Evolutionary conservation across 2,888 invertebrate species (phyloP).

Genomic region (Neria commutata): DNA sequence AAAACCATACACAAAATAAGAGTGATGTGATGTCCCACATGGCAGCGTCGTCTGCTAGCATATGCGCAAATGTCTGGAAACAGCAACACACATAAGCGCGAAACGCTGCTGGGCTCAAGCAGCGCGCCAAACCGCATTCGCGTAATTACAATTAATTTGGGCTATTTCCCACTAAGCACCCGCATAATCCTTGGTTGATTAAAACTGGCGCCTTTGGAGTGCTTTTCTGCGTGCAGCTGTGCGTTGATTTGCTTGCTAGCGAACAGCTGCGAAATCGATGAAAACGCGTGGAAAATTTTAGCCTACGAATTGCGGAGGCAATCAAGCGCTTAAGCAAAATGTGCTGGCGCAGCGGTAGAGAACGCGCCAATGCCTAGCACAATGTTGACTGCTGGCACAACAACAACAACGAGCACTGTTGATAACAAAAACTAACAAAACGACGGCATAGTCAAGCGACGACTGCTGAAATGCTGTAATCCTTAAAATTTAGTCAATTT

Average conservation of each 20-base stretch:
- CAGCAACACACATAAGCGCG: background rate
- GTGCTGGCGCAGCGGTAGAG: background rate
- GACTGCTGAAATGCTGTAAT: too few species aligned
- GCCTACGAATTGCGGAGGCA: background rate
- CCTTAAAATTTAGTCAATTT: too few species aligned
- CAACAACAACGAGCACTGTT: background rate
- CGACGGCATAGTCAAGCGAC: background rate
- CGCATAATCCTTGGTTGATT: conserved; percentile 33
- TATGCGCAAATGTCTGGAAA: conserved; percentile 15
- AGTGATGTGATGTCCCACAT: too few species aligned
- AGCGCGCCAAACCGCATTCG: conserved; percentile 36
- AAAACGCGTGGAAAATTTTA: background rate
- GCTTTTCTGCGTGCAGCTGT: background rate
- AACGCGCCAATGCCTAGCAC: background rate
- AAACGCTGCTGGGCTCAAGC: conserved; percentile 35
- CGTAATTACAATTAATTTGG: conserved; percentile 53
- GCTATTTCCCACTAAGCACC: conserved; percentile 43
- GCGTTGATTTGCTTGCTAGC: background rate
- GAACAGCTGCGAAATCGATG: background rate
- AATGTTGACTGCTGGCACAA: too few species aligned
- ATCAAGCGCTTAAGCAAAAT: background rate
- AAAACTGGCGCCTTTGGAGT: background rate
- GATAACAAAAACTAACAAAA: background rate
- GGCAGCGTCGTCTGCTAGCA: conserved; percentile 25
- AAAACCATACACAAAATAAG: too few species aligned